phyloP scores from a whole-genome alignment of 2,797 vertebrate genomes.

The Manis pentadactyla region DNA sequence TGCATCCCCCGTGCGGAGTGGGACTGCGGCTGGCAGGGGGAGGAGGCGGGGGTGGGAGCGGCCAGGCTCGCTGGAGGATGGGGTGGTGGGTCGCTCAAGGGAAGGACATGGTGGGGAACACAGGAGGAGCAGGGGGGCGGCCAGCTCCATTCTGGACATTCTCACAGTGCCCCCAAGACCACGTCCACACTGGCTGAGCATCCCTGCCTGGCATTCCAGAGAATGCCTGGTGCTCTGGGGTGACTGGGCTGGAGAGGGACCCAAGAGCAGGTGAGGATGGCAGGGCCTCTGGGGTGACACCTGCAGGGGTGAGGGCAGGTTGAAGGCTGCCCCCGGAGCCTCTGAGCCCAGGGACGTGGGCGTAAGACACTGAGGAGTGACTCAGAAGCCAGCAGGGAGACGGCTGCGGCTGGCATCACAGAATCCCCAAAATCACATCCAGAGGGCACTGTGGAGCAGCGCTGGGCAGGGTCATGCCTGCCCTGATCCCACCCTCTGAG shows the following conservation, averaged over 20 bases:
- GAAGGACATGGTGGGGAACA: too few species aligned
- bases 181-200: accelerated
- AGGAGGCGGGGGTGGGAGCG: neutral
- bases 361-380: neutral
- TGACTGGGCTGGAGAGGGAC: neutral
- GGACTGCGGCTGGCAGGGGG: neutral
- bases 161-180: accelerated
- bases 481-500: neutral
- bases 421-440: too few species aligned
- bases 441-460: neutral
- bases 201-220: neutral
- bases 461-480: neutral
- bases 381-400: neutral
- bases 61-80: neutral
- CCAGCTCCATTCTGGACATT: accelerated
- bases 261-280: neutral
- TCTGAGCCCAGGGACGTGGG: neutral
- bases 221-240: neutral
- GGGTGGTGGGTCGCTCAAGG: accelerated
- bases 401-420: neutral
- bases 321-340: neutral
- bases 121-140: neutral
- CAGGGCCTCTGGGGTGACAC: accelerated
- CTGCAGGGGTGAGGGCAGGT: neutral
- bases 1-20: accelerated